Evolutionary conservation across 2,797 vertebrate genomes (phyloP).

Genomic region (Merluccius polli): DNA sequence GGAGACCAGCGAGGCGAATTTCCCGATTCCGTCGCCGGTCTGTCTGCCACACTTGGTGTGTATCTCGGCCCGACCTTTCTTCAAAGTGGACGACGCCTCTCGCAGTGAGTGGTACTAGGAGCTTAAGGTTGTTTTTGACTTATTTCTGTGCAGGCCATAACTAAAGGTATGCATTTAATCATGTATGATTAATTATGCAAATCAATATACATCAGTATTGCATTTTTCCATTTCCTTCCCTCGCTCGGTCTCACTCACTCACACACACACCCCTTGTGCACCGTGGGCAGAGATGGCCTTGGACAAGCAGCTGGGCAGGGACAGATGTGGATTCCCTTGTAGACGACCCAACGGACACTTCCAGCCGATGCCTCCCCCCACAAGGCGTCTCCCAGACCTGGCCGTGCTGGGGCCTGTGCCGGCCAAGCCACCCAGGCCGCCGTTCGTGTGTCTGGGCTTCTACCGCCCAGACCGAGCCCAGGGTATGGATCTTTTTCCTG

Average conservation of each 20-base stretch:
- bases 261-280: no score
- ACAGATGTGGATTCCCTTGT: constrained; percentile 16
- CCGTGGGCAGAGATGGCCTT: constrained; percentile 26
- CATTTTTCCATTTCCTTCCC: no score
- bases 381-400: constrained; percentile 55
- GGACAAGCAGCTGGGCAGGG: constrained; percentile 30
- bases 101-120: constrained; percentile 51
- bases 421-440: constrained; percentile 66
- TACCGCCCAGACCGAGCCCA: constrained; percentile 19
- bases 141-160: no score
- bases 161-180: no score
- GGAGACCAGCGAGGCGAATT: constrained; percentile 20
- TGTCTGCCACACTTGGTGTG: constrained; percentile 49
- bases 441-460: constrained; percentile 54
- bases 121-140: background rate
- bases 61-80: constrained; percentile 58
- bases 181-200: no score
- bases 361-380: constrained; percentile 21
- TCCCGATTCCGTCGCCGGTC: constrained; percentile 10
- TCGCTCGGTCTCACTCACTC: no score
- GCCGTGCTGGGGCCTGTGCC: constrained; percentile 42
- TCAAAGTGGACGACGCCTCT: constrained; percentile 42
- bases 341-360: constrained; percentile 2
- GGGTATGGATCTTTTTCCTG: constrained; percentile 24
- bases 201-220: no score